Base-by-base conservation (phyloP, 2,113 vertebrate species). In the Chaetura pelagica region DNA sequence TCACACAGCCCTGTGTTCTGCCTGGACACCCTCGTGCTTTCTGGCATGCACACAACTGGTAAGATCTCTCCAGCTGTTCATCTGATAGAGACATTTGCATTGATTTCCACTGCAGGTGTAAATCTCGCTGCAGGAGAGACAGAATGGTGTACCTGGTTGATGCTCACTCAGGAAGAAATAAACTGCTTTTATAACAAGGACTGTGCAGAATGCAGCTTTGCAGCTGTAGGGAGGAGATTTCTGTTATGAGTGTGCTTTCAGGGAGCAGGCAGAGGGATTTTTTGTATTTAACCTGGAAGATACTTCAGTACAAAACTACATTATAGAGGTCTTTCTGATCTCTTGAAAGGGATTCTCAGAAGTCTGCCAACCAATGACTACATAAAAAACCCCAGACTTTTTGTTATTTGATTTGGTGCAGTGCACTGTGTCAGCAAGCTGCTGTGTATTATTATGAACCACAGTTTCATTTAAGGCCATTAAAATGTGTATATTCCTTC, bases 301-400 rank as follows among this genome's bases (percentile, higher is more conserved):
- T 62, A 51, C 27, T 46, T 49, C 21, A 52, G 58, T 46, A 26
- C 16, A 88, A 40, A 85, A 22, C 23, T 21, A 9, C 9, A 9
- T 58, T 73, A 32, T 3, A 29, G 24, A 76, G 4, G 7, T 49
- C 8, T 35, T 80, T 83, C 22, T 69, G 38, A 42, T 61, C 3
- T 59, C n/a, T 35, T 42, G 4, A 24, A 59, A 76, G 8, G 15
- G 30, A 12, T 87, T 72, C 87, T 82, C 74, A 61, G 30, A 52
- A 29, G 4, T 73, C 0, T 22, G 16, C 72, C 19, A 58, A 62
- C 61, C 32, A 55, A 34, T 40, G 12, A 44, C 6, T 57, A 51
- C 82, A 68, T 52, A 58, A 61, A 71, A 44, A 27, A 0, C 0
- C 3, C 4, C 32, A 5, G 18, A 5, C 1, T 9, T 62, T 63